Evolutionary conservation across 2,797 vertebrate genomes (phyloP), one percentile per base, ranked within the genome.

Genomic region (Arctocebus calabarensis): DNA sequence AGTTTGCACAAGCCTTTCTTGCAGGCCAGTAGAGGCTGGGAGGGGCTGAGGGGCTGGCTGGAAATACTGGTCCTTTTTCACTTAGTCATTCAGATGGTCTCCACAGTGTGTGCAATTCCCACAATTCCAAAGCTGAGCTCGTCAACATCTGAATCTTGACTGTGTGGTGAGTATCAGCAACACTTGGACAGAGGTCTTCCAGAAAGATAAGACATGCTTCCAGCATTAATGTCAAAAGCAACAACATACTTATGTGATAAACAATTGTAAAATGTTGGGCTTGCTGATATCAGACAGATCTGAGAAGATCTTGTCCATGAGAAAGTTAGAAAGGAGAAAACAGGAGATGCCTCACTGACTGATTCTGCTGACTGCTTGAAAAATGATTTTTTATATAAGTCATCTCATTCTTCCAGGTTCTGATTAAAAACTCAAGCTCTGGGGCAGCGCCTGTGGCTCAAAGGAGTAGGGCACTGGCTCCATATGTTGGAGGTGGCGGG

Each of bases 341-440:
- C 52, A 27, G 55, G 62, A 87, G 23, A 55, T 37, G 7, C 64
- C 29, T 71, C 13, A 7, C 11, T 83, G 57, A 27, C 70, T 87
- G 84, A 75, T 59, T 85, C 62, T 71, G 19, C 20, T 57, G 94
- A 68, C 25, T 66, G 23, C 40, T 68, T 68, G 57, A 90, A 40
- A 17, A 88, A 82, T 14, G 48, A 52, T 52, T 52, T 52, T 52
- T 16, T 83, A 43, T 57, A 40, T 40, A 93, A 29, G 68, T 64
- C 20, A 12, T 45, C 7, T 86, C 16, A 81, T 83, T 94, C 40
- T 95, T 92, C n/a, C 32, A 95, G 89, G 40, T 95, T 96, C 52
- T 77, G 91, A 83, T 91, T 85, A 4, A 84, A 96, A 92, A 29
- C 59, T 55, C 57, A 43, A 86, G 40, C 7, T 73, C 10, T 84